Base-by-base conservation (phyloP, 1,140 invertebrate genomes). In the Temnothorax curvispinosus region DNA sequence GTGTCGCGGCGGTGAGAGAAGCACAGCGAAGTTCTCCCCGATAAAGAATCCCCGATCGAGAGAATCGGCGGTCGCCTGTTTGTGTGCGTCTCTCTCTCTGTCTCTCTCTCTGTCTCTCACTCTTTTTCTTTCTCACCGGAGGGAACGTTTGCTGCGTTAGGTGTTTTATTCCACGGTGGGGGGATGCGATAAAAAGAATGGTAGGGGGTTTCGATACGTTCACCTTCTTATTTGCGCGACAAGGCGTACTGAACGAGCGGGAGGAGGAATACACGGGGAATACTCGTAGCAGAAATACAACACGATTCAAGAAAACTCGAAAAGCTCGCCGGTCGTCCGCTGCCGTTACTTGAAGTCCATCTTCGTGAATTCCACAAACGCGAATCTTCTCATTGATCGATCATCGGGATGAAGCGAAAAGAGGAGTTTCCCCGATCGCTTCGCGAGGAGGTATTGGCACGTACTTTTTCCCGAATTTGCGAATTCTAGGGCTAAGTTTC, bases 171-270 rank as follows among this genome's bases (percentile, higher is more conserved):
- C 67, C 41, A 27, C 21, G 50, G 54, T 74, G 15, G 78, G 56
- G 69, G 41, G 38, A 60, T 62, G 44, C 32, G 35, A 85, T 62
- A 76, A 85, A 85, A 77, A 76, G 80, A 84, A 84, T 60, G 80
- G 67, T 13, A 62, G 47, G 44, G 72, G 13, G 21, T 77, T 47
- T 13, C 76, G 62, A 81, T 69, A 56, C 65, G 38, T 74, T 80
- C 76, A 80, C 76, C 76, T 64, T 82, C 54, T 82, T 74, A 58
- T 74, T 82, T 44, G 65, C 65, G 50, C 52, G 38, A 81, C 65
- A 44, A 56, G 65, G 50, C 50, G 64, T 67, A 38, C 60, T 15
- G 38, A 81, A 71, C 35, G 50, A 44, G 62, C 32, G 44, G 64
- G 77, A 69, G 32, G n/a, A 54, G 15, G 38, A 56, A 32, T 21